Evolutionary conservation across 2,113 vertebrate species (phyloP), one percentile per base, ranked within the genome.

Genomic region (Lichenostomus cassidix): DNA sequence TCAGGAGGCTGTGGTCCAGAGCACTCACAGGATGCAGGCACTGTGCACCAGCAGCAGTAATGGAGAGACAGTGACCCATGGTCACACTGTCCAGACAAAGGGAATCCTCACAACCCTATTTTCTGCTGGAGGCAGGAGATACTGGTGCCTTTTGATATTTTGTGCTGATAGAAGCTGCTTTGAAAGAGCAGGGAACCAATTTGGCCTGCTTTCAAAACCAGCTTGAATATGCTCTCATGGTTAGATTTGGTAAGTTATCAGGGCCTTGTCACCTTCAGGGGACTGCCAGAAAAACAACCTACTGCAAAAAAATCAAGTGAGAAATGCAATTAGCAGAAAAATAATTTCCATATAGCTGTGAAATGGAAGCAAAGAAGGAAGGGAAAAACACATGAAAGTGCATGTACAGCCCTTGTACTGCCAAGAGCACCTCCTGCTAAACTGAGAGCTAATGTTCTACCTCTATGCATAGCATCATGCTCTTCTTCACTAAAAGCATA

Each of bases 11-110:
- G 23, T 41, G 63, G n/a, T 25, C 22, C 42, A 21, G 47, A 80
- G 16, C 10, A 19, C 10, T 24, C 1, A 0, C 19, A 63, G 62
- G 37, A 52, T 6, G 35, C 7, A 39, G 29, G 31, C 0, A 0
- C 35, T 62, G 33, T 46, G 33, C 42, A 77, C 20, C 39, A 47
- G 55, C 20, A 35, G 13, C 5, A 1, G 33, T 37, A 35, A 52
- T 7, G n/a, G 39, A 73, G 14, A 41, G 4, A 53, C 10, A 29
- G 15, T 31, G 49, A 33, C 22, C 19, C 16, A 1, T 35, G 39
- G 46, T 53, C 63, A 62, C 1, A 0, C 35, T 78, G n/a, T 67
- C 60, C 60, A 55, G 47, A 49, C 12, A 4, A 80, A 60, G 37
- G 35, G 41, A 87, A 91, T 53, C 25, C 13, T 33, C 33, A 28